Evolutionary conservation across 2,797 vertebrate genomes (phyloP), one percentile per base, ranked within the genome.

Genomic region (Siniperca scherzeri): DNA sequence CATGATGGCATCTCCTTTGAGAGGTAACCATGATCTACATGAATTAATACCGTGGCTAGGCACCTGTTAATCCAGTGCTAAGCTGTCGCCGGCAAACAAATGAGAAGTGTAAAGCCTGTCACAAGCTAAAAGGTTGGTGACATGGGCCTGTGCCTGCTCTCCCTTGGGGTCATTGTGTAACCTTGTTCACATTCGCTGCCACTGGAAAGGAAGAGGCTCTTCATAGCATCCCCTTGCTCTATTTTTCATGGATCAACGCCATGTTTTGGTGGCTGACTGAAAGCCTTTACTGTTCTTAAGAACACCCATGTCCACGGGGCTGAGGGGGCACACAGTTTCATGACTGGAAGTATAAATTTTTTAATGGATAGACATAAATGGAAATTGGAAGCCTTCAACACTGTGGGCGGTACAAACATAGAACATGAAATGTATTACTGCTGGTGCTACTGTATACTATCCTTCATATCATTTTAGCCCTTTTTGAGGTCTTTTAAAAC

Each of bases 61-160:
- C 87, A 78, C 82, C 87, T 89, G 82, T 87, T 96, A 95, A 96
- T 95, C 94, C 93, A 90, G 17, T 80, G 87, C 89, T 95, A 96
- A 96, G 88, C 87, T 81, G 91, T 91, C 82, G 85, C 87, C 85
- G 78, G 88, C 85, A 70, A 94, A 90, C 92, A 96, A 96, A 96
- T 92, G 89, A 95, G 95, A 94, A 92, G 87, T 84, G 91, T 86
- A 92, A 95, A 96, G 91, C 88, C 93, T 93, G 86, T 93, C 89
- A 88, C 92, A 91, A 94, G 93, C 92, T 95, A 85, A 95, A 95
- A 94, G 81, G 94, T 93, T 95, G 90, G 88, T 87, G 89, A 94
- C 74, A 73, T 82, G 84, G 77, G 85, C 66, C 78, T 68, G 75
- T 66, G 87, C 70, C 93, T 93, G 85, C 92, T 91, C 91, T 91